Percentiles rank a stretch among this genome's conserved stretches.
Conservation (phyloP, 2,888 invertebrate genomes). For the Chorisops tibialis region DNA sequence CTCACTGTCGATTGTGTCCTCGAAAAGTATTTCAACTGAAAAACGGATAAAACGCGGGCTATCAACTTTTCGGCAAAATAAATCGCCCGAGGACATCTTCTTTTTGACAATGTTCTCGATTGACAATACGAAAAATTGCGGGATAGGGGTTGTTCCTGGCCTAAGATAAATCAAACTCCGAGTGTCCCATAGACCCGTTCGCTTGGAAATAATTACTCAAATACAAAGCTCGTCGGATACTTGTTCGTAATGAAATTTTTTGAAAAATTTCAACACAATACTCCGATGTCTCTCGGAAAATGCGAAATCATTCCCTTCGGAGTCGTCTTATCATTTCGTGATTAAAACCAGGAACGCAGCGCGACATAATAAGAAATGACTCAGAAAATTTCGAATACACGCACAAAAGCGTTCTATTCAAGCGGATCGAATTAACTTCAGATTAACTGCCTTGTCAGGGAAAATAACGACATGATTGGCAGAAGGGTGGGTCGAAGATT, state of each 20-base stretch:
- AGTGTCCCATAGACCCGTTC: background rate
- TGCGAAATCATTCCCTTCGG: background rate
- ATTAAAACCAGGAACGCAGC: constrained; percentile 22
- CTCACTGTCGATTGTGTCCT: constrained; percentile 21
- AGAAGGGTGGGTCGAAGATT: constrained; percentile 5
- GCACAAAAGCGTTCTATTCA: constrained; percentile 27
- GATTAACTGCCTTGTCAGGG: constrained; percentile 31
- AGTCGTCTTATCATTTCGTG: constrained; percentile 18
- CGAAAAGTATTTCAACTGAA: constrained; percentile 24
- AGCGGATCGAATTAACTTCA: constrained; percentile 33
- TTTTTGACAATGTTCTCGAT: background rate
- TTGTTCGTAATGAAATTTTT: background rate
- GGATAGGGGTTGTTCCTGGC: background rate
- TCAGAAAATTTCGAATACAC: constrained; percentile 24
- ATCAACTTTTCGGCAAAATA: constrained; percentile 24
- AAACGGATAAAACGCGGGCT: constrained; percentile 26
- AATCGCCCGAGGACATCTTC: constrained; percentile 23
- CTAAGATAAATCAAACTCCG: background rate
- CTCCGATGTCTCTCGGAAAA: too few relatives aligned
- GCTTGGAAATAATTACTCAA: constrained; percentile 13
- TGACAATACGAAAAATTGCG: constrained; percentile 3
- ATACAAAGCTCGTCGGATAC: background rate
- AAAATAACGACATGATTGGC: background rate
- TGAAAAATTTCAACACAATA: background rate
- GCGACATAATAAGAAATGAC: constrained; percentile 29